Evolutionary conservation across 1,140 invertebrate genomes (phyloP).

Genomic region (Lucilia sericata): DNA sequence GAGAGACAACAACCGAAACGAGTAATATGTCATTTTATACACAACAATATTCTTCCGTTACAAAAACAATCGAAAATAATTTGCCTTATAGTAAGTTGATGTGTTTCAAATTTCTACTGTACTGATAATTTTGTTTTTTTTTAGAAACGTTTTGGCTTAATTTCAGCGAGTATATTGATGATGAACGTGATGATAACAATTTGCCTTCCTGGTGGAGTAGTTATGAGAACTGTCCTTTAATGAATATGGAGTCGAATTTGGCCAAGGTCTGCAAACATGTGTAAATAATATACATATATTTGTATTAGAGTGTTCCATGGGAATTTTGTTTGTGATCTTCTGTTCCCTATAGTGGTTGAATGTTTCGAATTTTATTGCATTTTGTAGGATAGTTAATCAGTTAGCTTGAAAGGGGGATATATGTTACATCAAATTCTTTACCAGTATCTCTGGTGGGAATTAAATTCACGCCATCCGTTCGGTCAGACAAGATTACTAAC

Average conservation of each 20-base stretch:
- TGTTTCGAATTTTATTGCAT: too few relatives aligned
- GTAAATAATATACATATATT: too few relatives aligned
- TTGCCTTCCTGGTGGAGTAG: constrained; percentile 65
- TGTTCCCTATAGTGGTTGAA: too few relatives aligned
- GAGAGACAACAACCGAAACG: not conserved
- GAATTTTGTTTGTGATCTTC: too few relatives aligned
- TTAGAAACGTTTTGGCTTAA: constrained; percentile 66
- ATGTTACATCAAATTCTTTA: too few relatives aligned
- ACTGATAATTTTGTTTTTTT: not conserved
- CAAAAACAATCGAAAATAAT: not conserved
- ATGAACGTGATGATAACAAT: constrained; percentile 56
- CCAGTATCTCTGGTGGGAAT: too few relatives aligned
- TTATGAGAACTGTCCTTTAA: constrained; percentile 64
- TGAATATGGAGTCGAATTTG: constrained; percentile 64
- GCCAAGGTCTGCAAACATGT: constrained; percentile 51
- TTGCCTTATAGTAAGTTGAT: constrained; percentile 25
- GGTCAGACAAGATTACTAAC: too few relatives aligned
- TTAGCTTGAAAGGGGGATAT: too few relatives aligned
- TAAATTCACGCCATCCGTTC: too few relatives aligned
- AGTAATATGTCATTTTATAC: not conserved
- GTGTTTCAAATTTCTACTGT: too few relatives aligned
- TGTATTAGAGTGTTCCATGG: too few relatives aligned
- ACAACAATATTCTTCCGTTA: not conserved
- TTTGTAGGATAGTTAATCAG: too few relatives aligned
- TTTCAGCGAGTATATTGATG: constrained; percentile 65